Evolutionary conservation across 2,113 vertebrate species (phyloP).

Genomic region (Herpailurus yagouaroundi): DNA sequence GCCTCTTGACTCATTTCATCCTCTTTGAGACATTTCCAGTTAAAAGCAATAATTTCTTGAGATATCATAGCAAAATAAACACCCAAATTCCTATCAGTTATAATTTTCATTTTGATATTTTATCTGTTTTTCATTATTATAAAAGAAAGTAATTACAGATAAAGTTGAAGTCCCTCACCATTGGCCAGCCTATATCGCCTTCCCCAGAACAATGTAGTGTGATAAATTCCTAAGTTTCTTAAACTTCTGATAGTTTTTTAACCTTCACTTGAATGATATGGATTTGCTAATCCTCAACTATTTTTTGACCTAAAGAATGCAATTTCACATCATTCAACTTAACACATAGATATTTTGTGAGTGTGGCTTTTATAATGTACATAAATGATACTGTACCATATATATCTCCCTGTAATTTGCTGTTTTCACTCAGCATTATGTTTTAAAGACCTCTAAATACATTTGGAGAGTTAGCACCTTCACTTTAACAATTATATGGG

Average conservation of each 20-base stretch:
- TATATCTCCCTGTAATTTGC: not conserved
- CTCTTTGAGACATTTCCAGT: not conserved
- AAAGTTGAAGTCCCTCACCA: not conserved
- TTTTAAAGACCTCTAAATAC: not conserved
- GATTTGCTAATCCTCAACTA: not conserved
- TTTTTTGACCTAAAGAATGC: not conserved
- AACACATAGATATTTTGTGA: not conserved
- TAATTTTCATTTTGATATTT: not conserved
- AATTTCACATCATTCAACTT: not conserved
- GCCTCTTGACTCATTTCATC: not conserved
- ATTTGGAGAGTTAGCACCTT: not conserved
- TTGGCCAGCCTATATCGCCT: not conserved
- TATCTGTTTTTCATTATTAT: not conserved
- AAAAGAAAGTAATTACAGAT: conserved; percentile 33
- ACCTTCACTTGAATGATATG: conserved; percentile 31
- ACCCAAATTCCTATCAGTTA: not conserved
- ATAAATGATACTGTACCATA: not conserved
- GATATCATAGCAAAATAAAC: not conserved
- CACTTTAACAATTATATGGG: not conserved
- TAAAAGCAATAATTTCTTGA: not conserved
- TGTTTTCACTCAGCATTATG: not conserved
- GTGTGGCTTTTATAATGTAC: not conserved
- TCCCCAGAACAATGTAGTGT: not conserved
- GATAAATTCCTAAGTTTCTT: not conserved
- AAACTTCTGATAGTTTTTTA: not conserved